phyloP scores from a whole-genome alignment of 2,797 vertebrate genomes.

The Phalanger gymnotis region DNA sequence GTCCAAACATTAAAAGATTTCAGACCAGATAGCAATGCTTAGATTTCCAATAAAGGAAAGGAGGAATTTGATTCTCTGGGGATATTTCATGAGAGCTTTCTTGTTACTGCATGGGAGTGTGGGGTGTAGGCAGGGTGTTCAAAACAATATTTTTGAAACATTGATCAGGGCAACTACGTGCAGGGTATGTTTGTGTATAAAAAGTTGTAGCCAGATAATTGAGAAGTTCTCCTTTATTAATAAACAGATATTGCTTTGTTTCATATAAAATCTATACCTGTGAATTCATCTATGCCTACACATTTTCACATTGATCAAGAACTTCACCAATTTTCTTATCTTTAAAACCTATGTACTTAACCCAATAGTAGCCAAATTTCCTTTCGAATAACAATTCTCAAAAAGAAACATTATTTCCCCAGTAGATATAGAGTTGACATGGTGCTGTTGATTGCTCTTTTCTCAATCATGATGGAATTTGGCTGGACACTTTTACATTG shows the following conservation, averaged over 20 bases:
- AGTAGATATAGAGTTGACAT: background rate
- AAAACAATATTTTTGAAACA: background rate
- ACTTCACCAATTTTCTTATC: background rate
- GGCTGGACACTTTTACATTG: background rate
- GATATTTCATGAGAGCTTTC: background rate
- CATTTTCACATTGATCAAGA: background rate
- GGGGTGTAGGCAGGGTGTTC: background rate
- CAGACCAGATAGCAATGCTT: background rate
- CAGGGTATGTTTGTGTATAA: background rate
- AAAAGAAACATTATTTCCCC: background rate
- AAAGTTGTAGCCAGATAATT: conserved; percentile 1
- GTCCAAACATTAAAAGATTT: background rate
- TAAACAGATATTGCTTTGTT: background rate
- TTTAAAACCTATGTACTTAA: conserved; percentile 1
- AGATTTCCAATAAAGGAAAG: background rate
- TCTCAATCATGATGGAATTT: conserved; percentile 30
- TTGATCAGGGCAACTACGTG: background rate
- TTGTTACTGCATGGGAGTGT: background rate
- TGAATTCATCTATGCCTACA: background rate
- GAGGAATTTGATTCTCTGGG: background rate
- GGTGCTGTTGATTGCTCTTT: background rate
- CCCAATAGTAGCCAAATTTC: background rate
- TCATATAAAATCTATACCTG: background rate
- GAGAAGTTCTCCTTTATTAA: background rate
- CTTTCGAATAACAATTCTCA: conserved; percentile 4